A percentile compares a stretch with the other conserved stretches of the same genome.
Evolutionary conservation across 2,888 invertebrate species (phyloP).

Genomic region (Amiota mariae): DNA sequence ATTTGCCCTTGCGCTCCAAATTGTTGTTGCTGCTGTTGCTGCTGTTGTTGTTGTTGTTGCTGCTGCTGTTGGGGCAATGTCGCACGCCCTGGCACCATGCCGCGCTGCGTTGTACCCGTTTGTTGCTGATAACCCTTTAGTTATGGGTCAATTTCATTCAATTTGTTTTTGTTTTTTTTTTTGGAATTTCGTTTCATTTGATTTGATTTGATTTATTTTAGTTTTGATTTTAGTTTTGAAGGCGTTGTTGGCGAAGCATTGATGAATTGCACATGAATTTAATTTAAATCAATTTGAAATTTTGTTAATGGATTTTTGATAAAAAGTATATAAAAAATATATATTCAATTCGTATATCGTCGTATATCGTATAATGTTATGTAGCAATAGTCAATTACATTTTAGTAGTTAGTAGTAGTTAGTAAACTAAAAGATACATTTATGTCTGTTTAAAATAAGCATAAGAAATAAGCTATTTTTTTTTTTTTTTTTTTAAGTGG

Average conservation of each 20-base stretch:
- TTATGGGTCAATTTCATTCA: background rate
- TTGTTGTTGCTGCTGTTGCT: slow-evolving; percentile 74
- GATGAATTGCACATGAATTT: slow-evolving; percentile 56
- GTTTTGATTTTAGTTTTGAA: slow-evolving; percentile 20
- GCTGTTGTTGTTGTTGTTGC: slow-evolving; percentile 77
- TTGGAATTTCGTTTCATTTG: no score
- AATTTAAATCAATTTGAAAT: slow-evolving; percentile 65
- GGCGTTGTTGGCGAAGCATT: slow-evolving; percentile 14
- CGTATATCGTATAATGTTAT: slow-evolving; percentile 56
- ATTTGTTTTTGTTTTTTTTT: slow-evolving; percentile 25
- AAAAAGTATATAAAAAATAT: slow-evolving; percentile 48
- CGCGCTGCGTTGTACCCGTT: slow-evolving; percentile 62
- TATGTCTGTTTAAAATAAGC: slow-evolving; percentile 27
- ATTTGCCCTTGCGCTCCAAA: slow-evolving; percentile 72
- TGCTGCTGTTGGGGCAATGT: slow-evolving; percentile 76
- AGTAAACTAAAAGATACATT: slow-evolving; percentile 24
- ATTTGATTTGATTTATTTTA: background rate
- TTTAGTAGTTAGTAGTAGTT: slow-evolving; percentile 14
- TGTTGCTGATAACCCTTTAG: slow-evolving; percentile 64
- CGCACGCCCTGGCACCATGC: slow-evolving; percentile 62
- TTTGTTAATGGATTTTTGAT: slow-evolving; percentile 58
- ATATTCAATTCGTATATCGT: slow-evolving; percentile 59
- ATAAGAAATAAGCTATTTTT: slow-evolving; percentile 11
- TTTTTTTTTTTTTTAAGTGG: background rate
- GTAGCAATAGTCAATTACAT: slow-evolving; percentile 12